Conservation (phyloP, 2,113 vertebrate species). For the Eulemur macaco region DNA sequence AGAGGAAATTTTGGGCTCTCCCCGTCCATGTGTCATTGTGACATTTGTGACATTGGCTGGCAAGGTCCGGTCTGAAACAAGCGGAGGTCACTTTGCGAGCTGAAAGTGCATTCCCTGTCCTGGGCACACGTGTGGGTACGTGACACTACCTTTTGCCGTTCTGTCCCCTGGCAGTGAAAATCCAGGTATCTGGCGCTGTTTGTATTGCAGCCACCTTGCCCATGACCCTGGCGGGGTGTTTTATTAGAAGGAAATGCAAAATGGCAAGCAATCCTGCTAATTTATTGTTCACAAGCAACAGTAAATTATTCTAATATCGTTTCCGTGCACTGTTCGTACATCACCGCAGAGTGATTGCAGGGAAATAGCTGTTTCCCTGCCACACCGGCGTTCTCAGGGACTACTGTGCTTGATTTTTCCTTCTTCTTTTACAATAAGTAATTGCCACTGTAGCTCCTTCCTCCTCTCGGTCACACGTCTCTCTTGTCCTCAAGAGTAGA, state of each 20-base stretch:
- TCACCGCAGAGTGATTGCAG: neutral
- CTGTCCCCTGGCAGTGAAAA: neutral
- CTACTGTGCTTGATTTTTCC: neutral
- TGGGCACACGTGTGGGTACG: rapidly evolving
- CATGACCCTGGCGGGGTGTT: neutral
- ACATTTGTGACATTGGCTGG: neutral
- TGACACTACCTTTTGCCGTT: neutral
- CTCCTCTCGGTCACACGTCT: neutral
- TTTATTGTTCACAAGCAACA: conserved; percentile 55
- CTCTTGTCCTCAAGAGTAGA: neutral
- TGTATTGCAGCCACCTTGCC: neutral
- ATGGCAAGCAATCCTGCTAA: conserved; percentile 54
- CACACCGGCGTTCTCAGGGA: neutral
- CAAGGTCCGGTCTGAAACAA: neutral
- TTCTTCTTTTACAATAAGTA: neutral
- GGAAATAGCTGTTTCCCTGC: neutral
- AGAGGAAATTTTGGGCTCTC: neutral
- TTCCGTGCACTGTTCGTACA: neutral
- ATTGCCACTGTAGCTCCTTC: neutral
- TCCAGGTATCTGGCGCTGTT: neutral
- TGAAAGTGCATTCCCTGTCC: rapidly evolving
- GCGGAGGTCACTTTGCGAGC: neutral
- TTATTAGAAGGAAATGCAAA: conserved; percentile 58
- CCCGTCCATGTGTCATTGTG: rapidly evolving
- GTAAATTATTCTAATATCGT: conserved; percentile 47